Evolutionary conservation across 2,113 vertebrate species (phyloP).

Genomic region (Delphinapterus leucas): DNA sequence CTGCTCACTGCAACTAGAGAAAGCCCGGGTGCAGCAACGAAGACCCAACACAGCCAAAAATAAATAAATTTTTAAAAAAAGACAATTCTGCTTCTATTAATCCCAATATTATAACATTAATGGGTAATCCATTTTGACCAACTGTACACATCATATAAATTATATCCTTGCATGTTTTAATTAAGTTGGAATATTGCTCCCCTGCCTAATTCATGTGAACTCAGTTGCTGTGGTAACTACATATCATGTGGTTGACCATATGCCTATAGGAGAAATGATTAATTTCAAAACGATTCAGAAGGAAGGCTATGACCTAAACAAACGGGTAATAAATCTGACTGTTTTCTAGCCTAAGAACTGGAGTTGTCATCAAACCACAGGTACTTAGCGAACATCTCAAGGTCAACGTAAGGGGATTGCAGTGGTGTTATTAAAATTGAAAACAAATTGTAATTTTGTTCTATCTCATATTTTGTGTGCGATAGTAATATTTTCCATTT

Average conservation of each 20-base stretch:
- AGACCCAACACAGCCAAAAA: too few species aligned
- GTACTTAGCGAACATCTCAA: background rate
- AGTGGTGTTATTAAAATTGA: background rate
- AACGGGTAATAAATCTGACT: background rate
- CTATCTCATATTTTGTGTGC: background rate
- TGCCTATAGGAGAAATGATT: background rate
- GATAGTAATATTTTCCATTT: background rate
- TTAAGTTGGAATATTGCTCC: background rate
- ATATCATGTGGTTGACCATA: background rate
- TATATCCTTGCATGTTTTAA: background rate
- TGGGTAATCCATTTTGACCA: background rate
- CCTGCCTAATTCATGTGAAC: conserved; percentile 34
- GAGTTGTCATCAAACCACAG: background rate
- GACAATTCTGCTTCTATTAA: background rate
- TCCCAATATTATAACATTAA: background rate
- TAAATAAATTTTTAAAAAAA: too few species aligned
- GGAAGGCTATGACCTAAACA: background rate
- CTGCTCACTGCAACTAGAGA: too few species aligned
- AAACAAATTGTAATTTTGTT: background rate
- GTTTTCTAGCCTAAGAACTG: background rate
- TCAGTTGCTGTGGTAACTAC: background rate
- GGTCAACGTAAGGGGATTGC: background rate
- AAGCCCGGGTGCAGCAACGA: too few species aligned
- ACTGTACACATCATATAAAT: conserved; percentile 16
- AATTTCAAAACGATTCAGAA: background rate